Percentiles rank a stretch among this genome's conserved stretches.
Conservation (phyloP, 2,888 invertebrate species). For the Stictocephala bisonia region DNA sequence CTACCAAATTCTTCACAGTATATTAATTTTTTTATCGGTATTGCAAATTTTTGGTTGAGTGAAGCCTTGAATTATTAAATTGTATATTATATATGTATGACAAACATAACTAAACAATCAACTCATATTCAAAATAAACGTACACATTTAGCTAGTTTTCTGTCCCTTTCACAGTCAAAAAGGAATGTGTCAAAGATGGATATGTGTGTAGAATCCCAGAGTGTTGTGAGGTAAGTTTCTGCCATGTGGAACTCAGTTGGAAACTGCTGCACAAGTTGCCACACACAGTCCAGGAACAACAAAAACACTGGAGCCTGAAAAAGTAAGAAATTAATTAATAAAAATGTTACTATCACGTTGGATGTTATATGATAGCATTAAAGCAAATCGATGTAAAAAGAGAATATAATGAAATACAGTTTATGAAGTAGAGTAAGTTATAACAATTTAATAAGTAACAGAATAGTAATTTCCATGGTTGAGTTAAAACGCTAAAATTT, state of each 20-base stretch:
- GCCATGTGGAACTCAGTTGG: constrained; percentile 92
- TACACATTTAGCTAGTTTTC: constrained; percentile 70
- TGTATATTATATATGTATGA: neutral
- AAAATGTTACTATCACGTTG: no score
- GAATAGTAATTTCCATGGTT: no score
- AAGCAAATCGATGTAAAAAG: no score
- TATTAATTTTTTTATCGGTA: neutral
- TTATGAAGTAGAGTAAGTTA: no score
- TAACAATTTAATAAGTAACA: no score
- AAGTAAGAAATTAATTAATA: no score
- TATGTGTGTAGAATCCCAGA: constrained; percentile 91
- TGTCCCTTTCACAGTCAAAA: constrained; percentile 86
- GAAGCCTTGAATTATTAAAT: constrained; percentile 3
- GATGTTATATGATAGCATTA: no score
- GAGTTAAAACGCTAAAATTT: no score
- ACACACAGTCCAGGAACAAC: constrained; percentile 92
- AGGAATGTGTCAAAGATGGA: constrained; percentile 94
- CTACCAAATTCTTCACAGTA: no score
- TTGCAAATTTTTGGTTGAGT: neutral
- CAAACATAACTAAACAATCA: neutral
- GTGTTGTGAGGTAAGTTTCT: constrained; percentile 89
- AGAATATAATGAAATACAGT: no score
- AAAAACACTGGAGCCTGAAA: constrained; percentile 84
- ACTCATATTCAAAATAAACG: no score
- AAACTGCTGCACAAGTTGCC: constrained; percentile 91